Evolutionary conservation across 2,113 vertebrate species (phyloP).

Genomic region (Rutilus rutilus): DNA sequence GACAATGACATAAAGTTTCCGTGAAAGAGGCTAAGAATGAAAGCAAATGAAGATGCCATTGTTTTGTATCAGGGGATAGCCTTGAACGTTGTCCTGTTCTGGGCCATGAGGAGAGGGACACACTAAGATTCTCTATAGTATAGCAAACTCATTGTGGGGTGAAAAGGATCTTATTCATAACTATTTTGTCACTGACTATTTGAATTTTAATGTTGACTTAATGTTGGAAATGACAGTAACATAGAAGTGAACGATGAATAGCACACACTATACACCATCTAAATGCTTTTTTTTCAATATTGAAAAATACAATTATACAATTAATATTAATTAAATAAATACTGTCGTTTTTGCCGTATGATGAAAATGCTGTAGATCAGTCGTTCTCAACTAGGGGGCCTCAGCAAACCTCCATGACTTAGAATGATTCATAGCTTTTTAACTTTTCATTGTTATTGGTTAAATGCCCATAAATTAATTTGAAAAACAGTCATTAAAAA

Average conservation of each 20-base stretch:
- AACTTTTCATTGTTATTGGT: background rate
- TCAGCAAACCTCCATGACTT: no score
- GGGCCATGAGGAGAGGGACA: background rate
- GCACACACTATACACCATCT: background rate
- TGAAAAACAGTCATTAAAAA: background rate
- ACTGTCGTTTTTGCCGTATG: background rate
- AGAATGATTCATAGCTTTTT: background rate
- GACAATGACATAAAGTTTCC: background rate
- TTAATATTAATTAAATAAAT: background rate
- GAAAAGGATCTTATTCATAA: background rate
- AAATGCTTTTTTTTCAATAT: background rate
- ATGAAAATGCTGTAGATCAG: background rate
- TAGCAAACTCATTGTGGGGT: background rate
- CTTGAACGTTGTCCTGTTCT: background rate
- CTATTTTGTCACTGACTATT: background rate
- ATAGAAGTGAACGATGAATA: background rate
- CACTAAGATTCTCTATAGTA: background rate
- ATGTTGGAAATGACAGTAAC: background rate
- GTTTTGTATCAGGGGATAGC: background rate
- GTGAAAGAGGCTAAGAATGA: background rate
- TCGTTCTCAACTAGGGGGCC: background rate
- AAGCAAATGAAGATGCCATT: background rate
- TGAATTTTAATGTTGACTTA: background rate
- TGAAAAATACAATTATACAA: background rate
- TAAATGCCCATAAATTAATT: background rate